Conservation (phyloP, 92 coral and sea anemone species). For the Phenganax marumi region DNA sequence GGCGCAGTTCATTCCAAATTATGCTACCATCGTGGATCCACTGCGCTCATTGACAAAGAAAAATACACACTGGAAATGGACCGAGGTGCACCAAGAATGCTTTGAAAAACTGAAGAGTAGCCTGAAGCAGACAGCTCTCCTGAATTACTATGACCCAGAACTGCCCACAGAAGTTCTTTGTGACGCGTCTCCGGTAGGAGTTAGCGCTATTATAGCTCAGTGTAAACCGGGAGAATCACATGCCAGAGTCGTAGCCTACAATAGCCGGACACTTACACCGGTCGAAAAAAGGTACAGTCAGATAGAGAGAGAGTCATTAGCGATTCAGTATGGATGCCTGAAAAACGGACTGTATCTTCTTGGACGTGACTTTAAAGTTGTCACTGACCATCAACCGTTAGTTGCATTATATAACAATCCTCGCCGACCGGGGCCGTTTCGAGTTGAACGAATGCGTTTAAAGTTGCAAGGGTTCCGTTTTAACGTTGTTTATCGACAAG, state of each 20-base stretch:
- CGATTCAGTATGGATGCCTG: constrained; percentile 11
- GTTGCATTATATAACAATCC: constrained; percentile 9
- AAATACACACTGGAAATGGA: no score
- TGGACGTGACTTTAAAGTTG: constrained; percentile 8
- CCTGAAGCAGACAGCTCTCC: not conserved
- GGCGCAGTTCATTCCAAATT: no score
- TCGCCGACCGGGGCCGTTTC: constrained; percentile 18
- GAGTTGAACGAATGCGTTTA: constrained; percentile 22
- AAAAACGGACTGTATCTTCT: not conserved
- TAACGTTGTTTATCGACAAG: not conserved
- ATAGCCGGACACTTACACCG: not conserved
- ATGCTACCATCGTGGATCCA: no score
- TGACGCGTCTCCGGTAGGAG: not conserved
- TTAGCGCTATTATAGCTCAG: not conserved
- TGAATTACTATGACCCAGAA: not conserved
- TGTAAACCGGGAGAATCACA: not conserved
- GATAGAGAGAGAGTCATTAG: constrained; percentile 14
- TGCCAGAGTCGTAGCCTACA: not conserved
- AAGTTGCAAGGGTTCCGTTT: constrained; percentile 23
- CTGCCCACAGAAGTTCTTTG: not conserved
- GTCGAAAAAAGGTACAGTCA: constrained; percentile 26
- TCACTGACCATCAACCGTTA: constrained; percentile 26
- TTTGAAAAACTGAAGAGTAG: not conserved
- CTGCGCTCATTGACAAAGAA: no score
- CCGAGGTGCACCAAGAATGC: not conserved